phyloP scores from a whole-genome alignment of 2,797 vertebrate genomes.

The Enteromius treurensis region DNA sequence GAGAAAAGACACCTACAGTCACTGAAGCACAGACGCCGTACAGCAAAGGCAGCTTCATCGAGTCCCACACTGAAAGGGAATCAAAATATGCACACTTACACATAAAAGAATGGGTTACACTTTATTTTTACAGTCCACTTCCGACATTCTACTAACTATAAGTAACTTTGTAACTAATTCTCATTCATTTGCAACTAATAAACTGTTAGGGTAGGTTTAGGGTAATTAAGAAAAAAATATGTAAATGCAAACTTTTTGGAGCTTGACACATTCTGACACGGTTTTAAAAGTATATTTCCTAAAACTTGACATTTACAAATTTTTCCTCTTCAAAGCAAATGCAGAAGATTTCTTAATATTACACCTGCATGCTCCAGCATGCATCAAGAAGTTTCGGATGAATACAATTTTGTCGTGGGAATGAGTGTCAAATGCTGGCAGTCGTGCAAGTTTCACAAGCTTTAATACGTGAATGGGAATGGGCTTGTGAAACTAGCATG shows the following conservation, averaged over 20 bases:
- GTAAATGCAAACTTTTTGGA: not conserved
- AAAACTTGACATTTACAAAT: not conserved
- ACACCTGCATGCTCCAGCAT: slow-evolving; percentile 1
- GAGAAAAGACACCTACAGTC: slow-evolving; percentile 85
- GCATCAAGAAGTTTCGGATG: not conserved
- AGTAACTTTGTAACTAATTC: too few relatives aligned
- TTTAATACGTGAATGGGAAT: too few relatives aligned
- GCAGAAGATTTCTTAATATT: slow-evolving; percentile 5
- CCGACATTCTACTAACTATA: too few relatives aligned
- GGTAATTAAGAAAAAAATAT: not conserved
- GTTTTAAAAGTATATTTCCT: not conserved
- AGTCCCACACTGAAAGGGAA: slow-evolving; percentile 86
- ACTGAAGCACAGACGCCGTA: slow-evolving; percentile 86
- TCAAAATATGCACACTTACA: not conserved
- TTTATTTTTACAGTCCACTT: too few relatives aligned
- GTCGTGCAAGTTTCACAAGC: too few relatives aligned
- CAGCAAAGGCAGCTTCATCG: slow-evolving; percentile 90
- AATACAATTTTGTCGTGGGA: not conserved
- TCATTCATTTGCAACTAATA: too few relatives aligned
- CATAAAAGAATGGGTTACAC: not conserved
- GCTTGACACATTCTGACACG: not conserved
- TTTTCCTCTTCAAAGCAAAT: slow-evolving; percentile 1
- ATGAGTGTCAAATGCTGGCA: not conserved
- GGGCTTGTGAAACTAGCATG: slow-evolving; percentile 6
- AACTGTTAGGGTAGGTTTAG: too few relatives aligned